phyloP scores from a whole-genome alignment of 2,113 vertebrate species.

The Notothenia coriiceps region DNA sequence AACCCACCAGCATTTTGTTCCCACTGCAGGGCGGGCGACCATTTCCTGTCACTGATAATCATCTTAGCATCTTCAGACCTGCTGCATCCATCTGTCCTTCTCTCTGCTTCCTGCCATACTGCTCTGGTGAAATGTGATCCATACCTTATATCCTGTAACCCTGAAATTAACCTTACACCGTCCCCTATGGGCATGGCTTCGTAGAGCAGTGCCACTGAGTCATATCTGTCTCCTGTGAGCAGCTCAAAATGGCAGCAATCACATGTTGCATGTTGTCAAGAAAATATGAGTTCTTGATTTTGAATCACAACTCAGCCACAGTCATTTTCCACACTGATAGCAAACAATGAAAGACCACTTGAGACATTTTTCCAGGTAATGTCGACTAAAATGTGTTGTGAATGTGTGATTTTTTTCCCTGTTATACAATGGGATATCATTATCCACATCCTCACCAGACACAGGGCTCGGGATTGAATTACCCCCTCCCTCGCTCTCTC shows the following conservation, averaged over 20 bases:
- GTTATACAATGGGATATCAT: slow-evolving; percentile 62
- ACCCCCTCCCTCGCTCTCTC: slow-evolving; percentile 6
- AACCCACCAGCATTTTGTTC: slow-evolving; percentile 25
- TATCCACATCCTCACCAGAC: slow-evolving; percentile 63
- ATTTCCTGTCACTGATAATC: slow-evolving; percentile 60
- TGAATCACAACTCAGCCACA: slow-evolving; percentile 7
- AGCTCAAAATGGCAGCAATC: slow-evolving; percentile 19
- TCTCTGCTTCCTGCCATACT: slow-evolving; percentile 39
- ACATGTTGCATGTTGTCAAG: not conserved
- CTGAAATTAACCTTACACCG: slow-evolving; percentile 28
- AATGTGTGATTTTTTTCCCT: slow-evolving; percentile 45
- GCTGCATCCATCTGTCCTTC: slow-evolving; percentile 32
- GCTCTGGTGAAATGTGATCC: slow-evolving; percentile 50
- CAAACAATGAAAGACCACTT: slow-evolving; percentile 22
- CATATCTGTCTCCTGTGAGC: slow-evolving; percentile 17
- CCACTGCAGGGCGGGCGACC: not conserved
- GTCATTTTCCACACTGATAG: slow-evolving; percentile 9
- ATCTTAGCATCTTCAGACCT: slow-evolving; percentile 59
- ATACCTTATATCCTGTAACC: slow-evolving; percentile 42
- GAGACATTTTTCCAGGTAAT: slow-evolving; percentile 37
- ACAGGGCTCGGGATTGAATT: slow-evolving; percentile 69
- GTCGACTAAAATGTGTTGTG: slow-evolving; percentile 47
- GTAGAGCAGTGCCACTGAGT: slow-evolving; percentile 32
- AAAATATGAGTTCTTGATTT: not conserved
- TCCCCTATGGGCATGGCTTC: slow-evolving; percentile 31